Evolutionary conservation across 1,140 invertebrate genomes (phyloP), one percentile per base, ranked within the genome.

Genomic region (Ostrea edulis): DNA sequence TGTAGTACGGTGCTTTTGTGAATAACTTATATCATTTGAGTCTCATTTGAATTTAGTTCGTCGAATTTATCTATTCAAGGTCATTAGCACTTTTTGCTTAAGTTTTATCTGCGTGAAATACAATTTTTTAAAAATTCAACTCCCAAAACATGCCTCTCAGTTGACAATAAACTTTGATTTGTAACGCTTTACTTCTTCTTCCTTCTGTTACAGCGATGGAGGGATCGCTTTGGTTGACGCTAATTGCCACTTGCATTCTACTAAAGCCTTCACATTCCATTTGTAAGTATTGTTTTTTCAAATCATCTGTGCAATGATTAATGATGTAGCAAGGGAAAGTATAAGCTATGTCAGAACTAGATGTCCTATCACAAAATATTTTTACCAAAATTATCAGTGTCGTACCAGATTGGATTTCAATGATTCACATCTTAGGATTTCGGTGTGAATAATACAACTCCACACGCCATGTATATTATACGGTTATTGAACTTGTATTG

Each of bases 211-310:
- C 29, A 77, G 68, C 68, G 22, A 77, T 77, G 68, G 68, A 77
- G 68, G 25, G 68, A 8, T 77, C 68, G 68, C 68, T 77, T 77
- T 77, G 68, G 68, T 77, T 77, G 68, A 77, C 68, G 68, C 25
- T 77, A 77, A 77, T 77, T 25, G 68, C 68, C 25, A 77, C 68
- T 77, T 77, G 68, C 29, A 25, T 77, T 14, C 11, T 77, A 29
- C 68, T 77, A 22, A 77, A 77, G 68, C 29, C 22, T 77, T 77
- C 68, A 77, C 68, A 77, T 77, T 77, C 68, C 68, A 77, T 77
- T 77, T 77, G 68, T 77, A 77, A 77, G 68, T 77, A 77, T 77
- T 25, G 68, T 77, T 77, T 77, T 71, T 29, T 77, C 29, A 29
- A 77, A 77, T 77, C 9, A 77, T 29, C 68, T 77, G 29, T 77